Evolutionary conservation across 1,140 invertebrate species (phyloP).

Genomic region (Macrostomum lignano): DNA sequence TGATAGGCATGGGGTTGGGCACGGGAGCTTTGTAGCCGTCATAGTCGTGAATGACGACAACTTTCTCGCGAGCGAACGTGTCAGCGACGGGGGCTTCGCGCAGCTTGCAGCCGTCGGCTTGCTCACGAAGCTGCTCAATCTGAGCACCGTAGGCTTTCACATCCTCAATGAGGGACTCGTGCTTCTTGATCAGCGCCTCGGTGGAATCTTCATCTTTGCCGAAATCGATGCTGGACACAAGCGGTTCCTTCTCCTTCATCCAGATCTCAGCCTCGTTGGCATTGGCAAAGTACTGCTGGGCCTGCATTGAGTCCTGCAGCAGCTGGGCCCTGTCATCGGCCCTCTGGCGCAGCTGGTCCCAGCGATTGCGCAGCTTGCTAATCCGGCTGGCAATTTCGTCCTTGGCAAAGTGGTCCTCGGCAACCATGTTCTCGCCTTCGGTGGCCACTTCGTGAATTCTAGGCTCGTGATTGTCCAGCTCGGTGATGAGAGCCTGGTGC

Average conservation of each 20-base stretch:
- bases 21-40: conserved; percentile 85
- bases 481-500: conserved; percentile 80
- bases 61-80: conserved; percentile 56
- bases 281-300: conserved; percentile 93
- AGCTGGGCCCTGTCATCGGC: conserved; percentile 59
- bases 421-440: conserved; percentile 58
- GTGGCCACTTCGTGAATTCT: conserved; percentile 59
- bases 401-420: conserved; percentile 64
- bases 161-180: conserved; percentile 83
- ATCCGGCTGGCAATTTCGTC: conserved; percentile 58
- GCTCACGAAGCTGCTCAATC: conserved; percentile 46
- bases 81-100: conserved; percentile 80
- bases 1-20: conserved; percentile 95
- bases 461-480: conserved; percentile 86
- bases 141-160: conserved; percentile 87
- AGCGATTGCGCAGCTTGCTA: conserved; percentile 50
- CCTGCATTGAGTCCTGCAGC: conserved; percentile 83
- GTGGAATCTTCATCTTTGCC: conserved; percentile 96
- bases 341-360: conserved; percentile 42
- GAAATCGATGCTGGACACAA: conserved; percentile 66
- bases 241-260: conserved; percentile 97
- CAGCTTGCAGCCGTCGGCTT: conserved; percentile 65
- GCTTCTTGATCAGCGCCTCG: conserved; percentile 84
- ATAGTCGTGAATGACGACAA: conserved; percentile 88
- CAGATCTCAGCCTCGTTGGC: conserved; percentile 91